A percentile compares a stretch with the other conserved stretches of the same genome.
These are phyloP conservation scores for Calephelis perditalis DNA, from an alignment of 2,888 invertebrate genomes.

Conservation along the genomic window DNA sequence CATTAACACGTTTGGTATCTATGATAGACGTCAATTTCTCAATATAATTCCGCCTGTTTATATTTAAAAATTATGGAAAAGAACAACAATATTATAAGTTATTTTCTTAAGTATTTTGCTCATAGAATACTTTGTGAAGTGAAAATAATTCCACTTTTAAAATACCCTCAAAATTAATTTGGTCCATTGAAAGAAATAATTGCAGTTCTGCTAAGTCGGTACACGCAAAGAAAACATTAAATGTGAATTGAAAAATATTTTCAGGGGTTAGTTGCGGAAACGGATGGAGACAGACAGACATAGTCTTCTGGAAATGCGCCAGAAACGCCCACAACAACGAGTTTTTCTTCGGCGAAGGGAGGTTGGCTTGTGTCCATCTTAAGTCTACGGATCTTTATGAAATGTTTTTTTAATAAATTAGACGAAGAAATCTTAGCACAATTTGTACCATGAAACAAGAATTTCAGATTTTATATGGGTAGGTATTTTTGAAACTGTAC, in stretches of 20 bases:
- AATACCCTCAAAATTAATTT: constrained; percentile 28
- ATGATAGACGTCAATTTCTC: no score
- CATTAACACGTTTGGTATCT: no score
- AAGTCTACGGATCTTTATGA: constrained; percentile 3
- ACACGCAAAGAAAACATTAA: constrained; percentile 45
- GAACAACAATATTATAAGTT: no score
- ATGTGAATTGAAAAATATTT: constrained; percentile 48
- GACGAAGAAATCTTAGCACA: constrained; percentile 3
- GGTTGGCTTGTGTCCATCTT: constrained; percentile 27
- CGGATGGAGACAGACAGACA: constrained; percentile 48
- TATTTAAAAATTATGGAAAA: no score
- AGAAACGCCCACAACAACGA: constrained; percentile 25
- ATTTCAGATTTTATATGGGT: no score
- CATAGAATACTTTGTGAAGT: no score
- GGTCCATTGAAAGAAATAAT: constrained; percentile 32
- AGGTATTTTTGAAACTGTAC: no score
- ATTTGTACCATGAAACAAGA: not conserved
- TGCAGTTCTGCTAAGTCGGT: constrained; percentile 30
- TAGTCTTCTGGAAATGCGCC: constrained; percentile 38
- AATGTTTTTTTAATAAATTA: not conserved
- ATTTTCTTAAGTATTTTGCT: no score
- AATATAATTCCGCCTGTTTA: no score
- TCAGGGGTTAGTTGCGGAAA: constrained; percentile 45
- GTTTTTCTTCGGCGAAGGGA: constrained; percentile 22
- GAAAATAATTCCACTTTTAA: not conserved